Percentiles rank a stretch among this genome's conserved stretches.
Evolutionary conservation across 2,113 vertebrate species (phyloP).

Genomic region (Anhinga rufa): DNA sequence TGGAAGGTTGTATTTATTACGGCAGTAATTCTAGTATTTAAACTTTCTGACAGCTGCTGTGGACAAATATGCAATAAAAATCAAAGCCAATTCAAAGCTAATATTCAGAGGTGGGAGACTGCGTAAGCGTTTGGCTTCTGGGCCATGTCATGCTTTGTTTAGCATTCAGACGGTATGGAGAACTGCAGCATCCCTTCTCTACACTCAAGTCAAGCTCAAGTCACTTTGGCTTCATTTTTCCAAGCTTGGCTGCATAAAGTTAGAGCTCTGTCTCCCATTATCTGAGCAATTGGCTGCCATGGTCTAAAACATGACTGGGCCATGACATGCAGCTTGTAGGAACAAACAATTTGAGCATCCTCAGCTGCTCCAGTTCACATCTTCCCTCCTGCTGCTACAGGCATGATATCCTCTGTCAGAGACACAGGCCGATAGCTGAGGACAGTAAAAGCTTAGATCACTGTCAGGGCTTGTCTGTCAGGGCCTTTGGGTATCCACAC

Average conservation of each 20-base stretch:
- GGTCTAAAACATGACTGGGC: background rate
- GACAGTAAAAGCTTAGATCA: background rate
- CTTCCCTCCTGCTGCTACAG: background rate
- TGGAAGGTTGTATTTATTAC: slow-evolving; percentile 48
- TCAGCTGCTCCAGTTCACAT: background rate
- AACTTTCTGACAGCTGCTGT: slow-evolving; percentile 58
- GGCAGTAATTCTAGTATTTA: slow-evolving; percentile 50
- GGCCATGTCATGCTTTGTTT: background rate
- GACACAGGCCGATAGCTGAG: background rate
- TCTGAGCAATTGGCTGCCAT: background rate
- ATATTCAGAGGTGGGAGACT: background rate
- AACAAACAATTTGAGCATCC: background rate
- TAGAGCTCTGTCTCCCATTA: background rate
- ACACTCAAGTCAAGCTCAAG: background rate
- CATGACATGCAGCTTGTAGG: background rate
- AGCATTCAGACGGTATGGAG: background rate
- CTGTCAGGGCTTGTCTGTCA: background rate
- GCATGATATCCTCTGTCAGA: background rate
- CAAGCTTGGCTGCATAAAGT: background rate
- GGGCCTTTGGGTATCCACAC: background rate
- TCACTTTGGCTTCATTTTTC: background rate
- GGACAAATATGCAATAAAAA: slow-evolving; percentile 18
- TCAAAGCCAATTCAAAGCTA: slow-evolving; percentile 10
- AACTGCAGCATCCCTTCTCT: background rate
- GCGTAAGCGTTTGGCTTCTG: background rate